Base-by-base conservation (phyloP, 2,797 vertebrate species). In the Ctenochaetus hawaiiensis region DNA sequence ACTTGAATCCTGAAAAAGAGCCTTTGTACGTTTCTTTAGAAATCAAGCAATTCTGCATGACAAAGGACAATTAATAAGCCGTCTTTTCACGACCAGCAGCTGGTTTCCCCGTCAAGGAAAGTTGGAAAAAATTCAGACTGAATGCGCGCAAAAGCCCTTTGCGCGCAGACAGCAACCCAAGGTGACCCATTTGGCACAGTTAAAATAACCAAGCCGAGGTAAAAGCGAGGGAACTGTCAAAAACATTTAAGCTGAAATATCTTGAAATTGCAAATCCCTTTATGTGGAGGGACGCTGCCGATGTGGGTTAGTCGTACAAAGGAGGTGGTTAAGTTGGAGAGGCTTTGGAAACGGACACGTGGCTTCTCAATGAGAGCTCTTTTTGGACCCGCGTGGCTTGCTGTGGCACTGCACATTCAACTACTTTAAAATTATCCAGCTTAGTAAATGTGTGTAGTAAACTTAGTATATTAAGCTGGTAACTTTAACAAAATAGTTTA, bases 1-100 rank as follows among this genome's bases (percentile, higher is more conserved):
- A 99, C 98, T 99, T 98, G 97, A 99, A 99, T 99, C 98, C 98
- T 99, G 97, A 98, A 99, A 99, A 98, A 98, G 97, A 98, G 97
- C 98, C 98, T 99, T 99, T 99, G 98, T 99, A 99, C 96, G 98
- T 99, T 98, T 97, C 98, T 99, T 99, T 99, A 99, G 98, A 99
- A 99, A 99, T 99, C 98, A 99, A 99, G 98, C 98, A 99, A 99
- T 99, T 99, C 98, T 99, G 98, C 98, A 99, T 99, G 98, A 99
- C 98, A 99, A 99, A 99, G 97, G 98, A 99, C 98, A 99, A 99
- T 99, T 99, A 99, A 99, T 99, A 99, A 99, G 98, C 98, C 98
- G 98, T 99, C 98, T 99, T 99, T 99, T 99, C 98, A 99, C 97
- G 97, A 99, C 97, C 97, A 99, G 98, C 98, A 99, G 98, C 98